Base-by-base conservation (phyloP, 2,888 invertebrate species). In the Exocentrus adspersus region DNA sequence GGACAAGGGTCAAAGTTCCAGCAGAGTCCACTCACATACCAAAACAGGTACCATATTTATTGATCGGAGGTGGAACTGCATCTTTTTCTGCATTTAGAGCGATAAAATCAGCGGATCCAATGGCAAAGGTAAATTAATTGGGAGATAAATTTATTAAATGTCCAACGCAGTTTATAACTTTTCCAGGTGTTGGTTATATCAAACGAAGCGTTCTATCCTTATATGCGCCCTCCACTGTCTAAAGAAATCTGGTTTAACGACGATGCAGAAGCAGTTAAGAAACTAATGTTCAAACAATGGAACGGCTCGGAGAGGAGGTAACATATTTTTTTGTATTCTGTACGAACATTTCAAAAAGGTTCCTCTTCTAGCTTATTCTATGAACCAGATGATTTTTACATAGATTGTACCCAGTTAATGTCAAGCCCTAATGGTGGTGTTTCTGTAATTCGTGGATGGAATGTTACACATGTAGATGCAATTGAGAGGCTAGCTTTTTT, bases 171-270 rank as follows among this genome's bases (percentile, higher is more conserved):
- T n/a, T n/a, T n/a, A n/a, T 32, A 10, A 32, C 3, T 37, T 2
- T 37, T 37, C 14, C 68, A 90, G 88, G 90, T 96, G 72, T 85
- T 97, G 73, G 88, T 97, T 70, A 87, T 98, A 76, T 88, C 92
- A 53, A 90, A 91, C 64, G 98, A 98, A 86, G 83, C 82, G 52
- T 88, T 90, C 76, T 87, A 89, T 73, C 98, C 98, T 0, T 98
- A 99, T 82, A 97, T 97, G 95, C 87, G 97, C 45, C 97, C 98
- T 58, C 98, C 98, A 50, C 87, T 99, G 68, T 96, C 96, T 24
- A 98, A 97, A 85, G 97, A 97, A 84, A 86, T 98, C 71, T 98
- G 97, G 96, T 94, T 91, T 79, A 89, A 88, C 79, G 87, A 88
- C 53, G 88, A 90, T 69, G 80, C 83, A 32, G 86, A 87, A 58